Percentiles rank a stretch among this genome's conserved stretches.
Evolutionary conservation across 2,797 vertebrate genomes (phyloP).

Genomic region (Sphaeramia orbicularis): DNA sequence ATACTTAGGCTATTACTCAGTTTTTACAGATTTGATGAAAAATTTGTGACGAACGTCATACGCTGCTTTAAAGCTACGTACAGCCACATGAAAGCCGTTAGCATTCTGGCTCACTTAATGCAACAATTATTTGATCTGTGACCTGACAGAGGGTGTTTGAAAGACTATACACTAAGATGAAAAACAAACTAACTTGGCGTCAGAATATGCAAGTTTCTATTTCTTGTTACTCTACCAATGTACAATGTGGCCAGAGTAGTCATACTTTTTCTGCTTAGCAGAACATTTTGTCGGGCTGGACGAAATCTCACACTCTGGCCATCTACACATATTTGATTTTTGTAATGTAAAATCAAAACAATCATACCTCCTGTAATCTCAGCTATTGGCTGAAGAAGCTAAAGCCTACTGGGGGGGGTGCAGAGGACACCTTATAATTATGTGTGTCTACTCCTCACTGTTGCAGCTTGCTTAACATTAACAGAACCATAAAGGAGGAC

Average conservation of each 20-base stretch:
- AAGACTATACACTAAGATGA: too few relatives aligned
- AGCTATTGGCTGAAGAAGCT: not conserved
- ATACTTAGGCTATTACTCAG: too few relatives aligned
- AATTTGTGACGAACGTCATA: too few relatives aligned
- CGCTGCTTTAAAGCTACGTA: too few relatives aligned
- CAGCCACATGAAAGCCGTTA: too few relatives aligned
- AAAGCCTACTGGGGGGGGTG: conserved; percentile 2
- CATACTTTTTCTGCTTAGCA: not conserved
- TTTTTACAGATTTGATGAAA: too few relatives aligned
- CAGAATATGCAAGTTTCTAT: too few relatives aligned
- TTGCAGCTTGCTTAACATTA: conserved; percentile 45
- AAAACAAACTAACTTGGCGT: too few relatives aligned
- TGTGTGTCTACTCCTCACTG: conserved; percentile 30
- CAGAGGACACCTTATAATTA: conserved; percentile 63
- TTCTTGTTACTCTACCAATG: too few relatives aligned
- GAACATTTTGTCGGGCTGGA: not conserved
- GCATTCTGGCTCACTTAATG: too few relatives aligned
- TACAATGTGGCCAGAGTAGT: not conserved
- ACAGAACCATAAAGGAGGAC: conserved; percentile 25
- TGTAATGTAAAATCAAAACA: conserved; percentile 1
- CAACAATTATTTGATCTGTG: too few relatives aligned
- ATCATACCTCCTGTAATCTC: not conserved
- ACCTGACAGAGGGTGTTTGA: too few relatives aligned
- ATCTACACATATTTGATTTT: not conserved
- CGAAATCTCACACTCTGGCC: not conserved